Evolutionary conservation across 2,797 vertebrate species (phyloP).

Genomic region (Streptopelia turtur): DNA sequence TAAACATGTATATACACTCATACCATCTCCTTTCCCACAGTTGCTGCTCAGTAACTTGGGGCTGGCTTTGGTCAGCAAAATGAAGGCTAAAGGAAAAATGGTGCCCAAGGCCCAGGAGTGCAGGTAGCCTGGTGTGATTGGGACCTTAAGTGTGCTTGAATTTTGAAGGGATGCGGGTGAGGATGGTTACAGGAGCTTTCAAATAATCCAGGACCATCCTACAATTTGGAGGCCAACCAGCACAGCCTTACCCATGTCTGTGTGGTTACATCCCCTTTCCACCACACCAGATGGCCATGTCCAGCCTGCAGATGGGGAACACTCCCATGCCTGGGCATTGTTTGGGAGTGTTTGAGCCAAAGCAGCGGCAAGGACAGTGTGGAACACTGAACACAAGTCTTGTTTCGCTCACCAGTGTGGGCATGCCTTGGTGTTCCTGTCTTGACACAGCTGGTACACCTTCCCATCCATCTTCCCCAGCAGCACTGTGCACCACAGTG

Average conservation of each 20-base stretch:
- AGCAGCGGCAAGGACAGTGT: background rate
- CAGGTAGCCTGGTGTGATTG: background rate
- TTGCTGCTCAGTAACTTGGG: background rate
- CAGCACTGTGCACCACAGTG: rapidly evolving
- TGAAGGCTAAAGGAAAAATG: background rate
- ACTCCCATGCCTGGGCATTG: background rate
- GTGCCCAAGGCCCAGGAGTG: background rate
- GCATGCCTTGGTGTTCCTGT: background rate
- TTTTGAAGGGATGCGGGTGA: background rate
- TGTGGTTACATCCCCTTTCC: background rate
- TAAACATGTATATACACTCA: rapidly evolving
- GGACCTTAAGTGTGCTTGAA: background rate
- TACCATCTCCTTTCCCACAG: background rate
- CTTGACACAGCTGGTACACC: background rate
- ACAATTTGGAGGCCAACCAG: background rate
- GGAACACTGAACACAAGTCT: background rate
- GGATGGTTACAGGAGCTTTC: background rate
- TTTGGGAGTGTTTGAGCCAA: background rate
- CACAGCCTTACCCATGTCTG: background rate
- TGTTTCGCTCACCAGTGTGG: background rate
- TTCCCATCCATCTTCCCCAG: background rate
- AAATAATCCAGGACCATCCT: background rate
- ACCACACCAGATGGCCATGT: rapidly evolving
- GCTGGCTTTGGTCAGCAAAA: background rate
- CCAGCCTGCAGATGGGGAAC: background rate